A percentile compares a stretch with the other conserved stretches of the same genome.
Conservation (phyloP, 2,888 invertebrate species). For the Netelia fuscicornis region DNA sequence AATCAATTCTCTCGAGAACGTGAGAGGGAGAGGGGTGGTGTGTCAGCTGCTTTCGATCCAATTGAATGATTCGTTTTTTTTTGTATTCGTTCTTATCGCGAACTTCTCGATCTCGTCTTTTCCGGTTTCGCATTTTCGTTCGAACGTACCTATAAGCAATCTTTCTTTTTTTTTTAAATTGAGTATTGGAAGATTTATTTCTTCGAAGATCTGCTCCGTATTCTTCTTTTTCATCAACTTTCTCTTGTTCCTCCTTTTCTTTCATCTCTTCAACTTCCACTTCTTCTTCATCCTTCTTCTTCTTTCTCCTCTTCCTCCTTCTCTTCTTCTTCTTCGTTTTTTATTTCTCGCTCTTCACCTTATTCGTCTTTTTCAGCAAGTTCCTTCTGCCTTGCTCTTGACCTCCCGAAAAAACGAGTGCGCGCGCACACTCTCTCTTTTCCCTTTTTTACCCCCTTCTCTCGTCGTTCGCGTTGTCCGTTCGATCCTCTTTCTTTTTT, state of each 20-base stretch:
- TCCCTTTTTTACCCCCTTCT: slow-evolving; percentile 18
- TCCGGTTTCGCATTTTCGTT: slow-evolving; percentile 38
- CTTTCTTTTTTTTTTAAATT: slow-evolving; percentile 38
- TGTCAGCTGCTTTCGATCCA: slow-evolving; percentile 50
- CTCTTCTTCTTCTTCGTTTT: slow-evolving; percentile 14
- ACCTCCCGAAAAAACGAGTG: slow-evolving; percentile 62
- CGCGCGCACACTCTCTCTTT: slow-evolving; percentile 63
- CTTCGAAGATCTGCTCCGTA: slow-evolving; percentile 17
- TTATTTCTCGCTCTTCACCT: slow-evolving; percentile 3
- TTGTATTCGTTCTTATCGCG: background rate
- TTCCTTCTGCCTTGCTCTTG: slow-evolving; percentile 44
- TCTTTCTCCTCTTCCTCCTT: slow-evolving; percentile 4
- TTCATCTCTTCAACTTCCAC: slow-evolving; percentile 5
- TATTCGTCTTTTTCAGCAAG: slow-evolving; percentile 31
- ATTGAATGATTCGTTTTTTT: background rate
- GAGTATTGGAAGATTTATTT: slow-evolving; percentile 37
- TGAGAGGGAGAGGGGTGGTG: slow-evolving; percentile 19
- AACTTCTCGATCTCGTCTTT: slow-evolving; percentile 14
- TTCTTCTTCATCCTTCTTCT: slow-evolving; percentile 17
- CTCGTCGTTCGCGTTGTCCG: slow-evolving; percentile 7
- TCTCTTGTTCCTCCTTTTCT: slow-evolving; percentile 10
- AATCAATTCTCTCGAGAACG: slow-evolving; percentile 45
- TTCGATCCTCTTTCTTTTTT: background rate
- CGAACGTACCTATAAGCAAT: no score
- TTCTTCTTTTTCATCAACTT: background rate